Evolutionary conservation across 2,888 invertebrate genomes (phyloP), one percentile per base, ranked within the genome.

Genomic region (Tetranychus piercei): DNA sequence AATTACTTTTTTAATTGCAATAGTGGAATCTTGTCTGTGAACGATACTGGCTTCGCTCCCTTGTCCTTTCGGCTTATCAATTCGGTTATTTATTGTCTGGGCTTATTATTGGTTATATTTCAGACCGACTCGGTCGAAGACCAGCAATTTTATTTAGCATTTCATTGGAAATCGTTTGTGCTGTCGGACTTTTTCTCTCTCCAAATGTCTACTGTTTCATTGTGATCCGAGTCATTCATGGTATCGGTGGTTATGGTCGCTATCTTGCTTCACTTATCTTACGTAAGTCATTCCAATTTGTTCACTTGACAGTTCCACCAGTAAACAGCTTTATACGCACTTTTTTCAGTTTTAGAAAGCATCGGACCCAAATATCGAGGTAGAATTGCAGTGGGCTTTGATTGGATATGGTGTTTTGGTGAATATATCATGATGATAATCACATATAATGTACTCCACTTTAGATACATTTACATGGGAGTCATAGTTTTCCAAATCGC

Each of bases 151-250:
- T 44, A 34, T 44, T 65, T 11, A 34, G 55, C 15, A 11, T 75
- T 5, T 23, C 45, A 1, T 15, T 75, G 5, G 75, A 75, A 73
- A 75, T 75, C 23, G 6, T 70, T 8, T 9, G 69, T 34, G 69
- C 73, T 15, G 11, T 73, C 18, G 34, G 44, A 11, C 64, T 44
- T 20, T 23, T 69, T 20, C n/a, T 75, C 15, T 6, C 75, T 7
- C 43, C 64, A 1, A 43, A 34, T 65, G 45, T 75, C 15, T 73
- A 73, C 34, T 18, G 44, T 1, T 90, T 88, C 80, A 86, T 88
- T 15, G 81, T 87, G 74, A 85, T 88, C 69, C 84, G 90, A 77
- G 82, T 88, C 76, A 81, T 89, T 73, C 86, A 90, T 43, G 90
- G 90, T 18, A 86, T 88, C 15, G 88, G 69, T 44, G 73, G 72